These are phyloP conservation scores for Lynx canadensis DNA, from an alignment of 2,113 vertebrate species.

Conservation along the genomic window DNA sequence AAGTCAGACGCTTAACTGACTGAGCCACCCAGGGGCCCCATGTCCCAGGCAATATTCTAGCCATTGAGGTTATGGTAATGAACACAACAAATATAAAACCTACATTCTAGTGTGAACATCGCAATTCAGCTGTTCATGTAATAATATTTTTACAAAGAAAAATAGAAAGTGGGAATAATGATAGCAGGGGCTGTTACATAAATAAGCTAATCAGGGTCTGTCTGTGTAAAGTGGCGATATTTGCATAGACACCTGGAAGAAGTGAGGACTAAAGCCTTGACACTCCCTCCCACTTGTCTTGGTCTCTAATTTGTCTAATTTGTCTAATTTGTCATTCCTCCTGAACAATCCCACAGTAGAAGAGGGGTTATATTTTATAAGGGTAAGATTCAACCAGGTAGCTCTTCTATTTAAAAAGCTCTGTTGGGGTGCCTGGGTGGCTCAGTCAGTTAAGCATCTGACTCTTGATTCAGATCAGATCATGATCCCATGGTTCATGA, in stretches of 20 bases:
- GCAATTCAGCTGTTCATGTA: not conserved
- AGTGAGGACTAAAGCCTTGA: not conserved
- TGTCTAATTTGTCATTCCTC: not conserved
- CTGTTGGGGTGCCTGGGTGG: not conserved
- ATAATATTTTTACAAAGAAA: not conserved
- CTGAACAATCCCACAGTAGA: not conserved
- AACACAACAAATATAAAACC: not conserved
- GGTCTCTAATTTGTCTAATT: not conserved
- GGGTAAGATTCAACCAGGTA: not conserved
- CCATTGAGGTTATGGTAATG: not conserved
- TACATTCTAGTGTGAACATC: not conserved
- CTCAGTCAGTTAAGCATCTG: too few relatives aligned
- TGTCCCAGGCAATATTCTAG: not conserved
- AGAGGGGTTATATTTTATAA: not conserved
- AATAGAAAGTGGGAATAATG: not conserved
- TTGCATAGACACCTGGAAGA: not conserved
- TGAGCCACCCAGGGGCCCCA: too few relatives aligned
- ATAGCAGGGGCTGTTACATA: not conserved
- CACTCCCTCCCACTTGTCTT: not conserved
- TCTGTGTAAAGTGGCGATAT: not conserved
- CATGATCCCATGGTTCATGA: too few relatives aligned
- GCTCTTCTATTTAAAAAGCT: not conserved
- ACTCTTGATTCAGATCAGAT: too few relatives aligned
- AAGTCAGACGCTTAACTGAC: too few relatives aligned
- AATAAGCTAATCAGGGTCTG: not conserved